Conservation (phyloP, 2,797 vertebrate genomes). For the Chloroceryle amazona region DNA sequence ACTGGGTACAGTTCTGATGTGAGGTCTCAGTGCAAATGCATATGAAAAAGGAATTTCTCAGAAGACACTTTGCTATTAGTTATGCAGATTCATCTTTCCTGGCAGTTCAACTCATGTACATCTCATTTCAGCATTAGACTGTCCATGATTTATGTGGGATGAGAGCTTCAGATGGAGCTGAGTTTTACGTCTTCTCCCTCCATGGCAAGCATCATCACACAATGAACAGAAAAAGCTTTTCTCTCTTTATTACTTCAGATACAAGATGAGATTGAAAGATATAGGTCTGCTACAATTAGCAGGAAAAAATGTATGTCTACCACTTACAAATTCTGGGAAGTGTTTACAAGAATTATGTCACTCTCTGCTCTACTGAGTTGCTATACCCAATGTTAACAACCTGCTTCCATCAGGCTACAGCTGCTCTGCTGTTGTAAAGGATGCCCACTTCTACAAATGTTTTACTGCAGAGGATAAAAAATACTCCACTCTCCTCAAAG, state of each 20-base stretch:
- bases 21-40: background rate
- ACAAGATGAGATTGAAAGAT: background rate
- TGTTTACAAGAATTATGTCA: background rate
- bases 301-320: background rate
- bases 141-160: background rate
- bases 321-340: background rate
- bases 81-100: background rate
- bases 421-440: background rate
- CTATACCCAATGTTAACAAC: background rate
- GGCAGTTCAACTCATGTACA: background rate
- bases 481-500: background rate
- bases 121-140: background rate
- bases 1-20: background rate
- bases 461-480: background rate
- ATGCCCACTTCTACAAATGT: background rate
- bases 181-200: background rate
- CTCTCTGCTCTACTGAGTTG: background rate
- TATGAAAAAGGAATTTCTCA: background rate
- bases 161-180: background rate
- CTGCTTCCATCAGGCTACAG: background rate
- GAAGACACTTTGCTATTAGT: background rate
- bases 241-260: background rate
- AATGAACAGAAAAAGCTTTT: background rate
- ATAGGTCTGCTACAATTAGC: background rate
- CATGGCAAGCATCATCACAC: background rate